phyloP scores from a whole-genome alignment of 2,888 invertebrate genomes.

The Furcula furcula region DNA sequence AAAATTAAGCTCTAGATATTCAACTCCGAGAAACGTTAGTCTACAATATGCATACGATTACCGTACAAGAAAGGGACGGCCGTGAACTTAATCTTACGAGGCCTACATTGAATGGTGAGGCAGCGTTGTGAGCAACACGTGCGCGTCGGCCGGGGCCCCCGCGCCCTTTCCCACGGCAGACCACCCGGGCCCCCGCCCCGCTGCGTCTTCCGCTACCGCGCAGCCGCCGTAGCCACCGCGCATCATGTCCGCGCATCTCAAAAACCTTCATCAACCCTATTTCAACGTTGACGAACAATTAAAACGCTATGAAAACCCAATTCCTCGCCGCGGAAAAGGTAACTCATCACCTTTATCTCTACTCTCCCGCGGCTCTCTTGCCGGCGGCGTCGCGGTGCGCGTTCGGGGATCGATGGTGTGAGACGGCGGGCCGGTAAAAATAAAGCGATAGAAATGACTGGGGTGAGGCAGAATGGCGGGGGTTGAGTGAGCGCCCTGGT shows the following conservation, averaged over 20 bases:
- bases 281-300: constrained; percentile 57
- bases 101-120: not conserved
- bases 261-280: constrained; percentile 52
- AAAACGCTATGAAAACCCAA: constrained; percentile 64
- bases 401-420: constrained; percentile 63
- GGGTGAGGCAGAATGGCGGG: constrained; percentile 81
- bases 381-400: constrained; percentile 25
- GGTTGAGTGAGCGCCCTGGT: constrained; percentile 72
- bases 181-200: constrained; percentile 10
- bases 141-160: constrained; percentile 21
- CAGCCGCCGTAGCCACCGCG: constrained; percentile 41
- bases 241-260: constrained; percentile 58
- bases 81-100: constrained; percentile 4
- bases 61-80: not conserved
- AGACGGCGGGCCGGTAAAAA: constrained; percentile 76
- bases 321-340: constrained; percentile 52
- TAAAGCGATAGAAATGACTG: constrained; percentile 72
- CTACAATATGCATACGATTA: no score
- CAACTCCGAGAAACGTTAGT: no score
- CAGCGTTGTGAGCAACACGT: constrained; percentile 9
- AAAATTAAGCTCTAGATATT: no score
- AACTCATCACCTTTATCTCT: constrained; percentile 37
- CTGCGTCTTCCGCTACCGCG: no score
- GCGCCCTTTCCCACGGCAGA: constrained; percentile 19
- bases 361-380: constrained; percentile 14